These are phyloP conservation scores for Morpho deidamia DNA, from an alignment of 2,888 invertebrate species.

Conservation along the genomic window DNA sequence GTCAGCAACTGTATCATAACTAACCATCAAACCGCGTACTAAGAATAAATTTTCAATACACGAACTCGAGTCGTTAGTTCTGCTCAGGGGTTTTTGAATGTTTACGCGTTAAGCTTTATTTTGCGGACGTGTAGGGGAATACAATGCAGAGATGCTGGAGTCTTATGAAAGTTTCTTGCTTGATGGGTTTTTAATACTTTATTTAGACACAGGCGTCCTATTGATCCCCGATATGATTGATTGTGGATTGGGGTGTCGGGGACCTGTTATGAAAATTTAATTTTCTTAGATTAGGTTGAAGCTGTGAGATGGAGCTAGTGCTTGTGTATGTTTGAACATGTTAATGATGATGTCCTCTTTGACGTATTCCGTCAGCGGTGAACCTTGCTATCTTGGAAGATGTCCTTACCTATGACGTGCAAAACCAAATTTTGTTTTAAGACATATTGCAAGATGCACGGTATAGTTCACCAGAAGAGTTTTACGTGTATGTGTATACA, in stretches of 20 bases:
- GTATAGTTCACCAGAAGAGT: too few relatives aligned
- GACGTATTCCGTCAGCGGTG: too few relatives aligned
- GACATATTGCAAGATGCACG: too few relatives aligned
- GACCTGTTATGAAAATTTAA: conserved; percentile 15
- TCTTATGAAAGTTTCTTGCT: conserved; percentile 38
- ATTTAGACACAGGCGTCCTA: conserved; percentile 37
- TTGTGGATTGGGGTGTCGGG: conserved; percentile 16
- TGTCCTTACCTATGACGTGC: too few relatives aligned
- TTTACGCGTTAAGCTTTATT: conserved; percentile 47
- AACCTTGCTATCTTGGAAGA: too few relatives aligned
- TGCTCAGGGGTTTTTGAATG: conserved; percentile 50
- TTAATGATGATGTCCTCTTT: too few relatives aligned
- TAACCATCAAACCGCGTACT: conserved; percentile 67
- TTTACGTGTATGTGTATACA: too few relatives aligned
- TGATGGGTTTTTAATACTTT: conserved; percentile 69
- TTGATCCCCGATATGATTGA: conserved; percentile 42
- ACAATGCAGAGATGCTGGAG: conserved; percentile 29
- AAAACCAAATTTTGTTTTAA: too few relatives aligned
- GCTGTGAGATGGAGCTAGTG: too few relatives aligned
- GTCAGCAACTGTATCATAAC: conserved; percentile 55
- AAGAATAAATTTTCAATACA: conserved; percentile 76
- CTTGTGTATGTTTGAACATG: too few relatives aligned
- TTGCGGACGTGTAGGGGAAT: conserved; percentile 27
- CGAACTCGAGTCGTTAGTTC: conserved; percentile 64
- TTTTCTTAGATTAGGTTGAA: conserved; percentile 6